Evolutionary conservation across 2,888 invertebrate genomes (phyloP).

Genomic region (Pseudococcus longispinus): DNA sequence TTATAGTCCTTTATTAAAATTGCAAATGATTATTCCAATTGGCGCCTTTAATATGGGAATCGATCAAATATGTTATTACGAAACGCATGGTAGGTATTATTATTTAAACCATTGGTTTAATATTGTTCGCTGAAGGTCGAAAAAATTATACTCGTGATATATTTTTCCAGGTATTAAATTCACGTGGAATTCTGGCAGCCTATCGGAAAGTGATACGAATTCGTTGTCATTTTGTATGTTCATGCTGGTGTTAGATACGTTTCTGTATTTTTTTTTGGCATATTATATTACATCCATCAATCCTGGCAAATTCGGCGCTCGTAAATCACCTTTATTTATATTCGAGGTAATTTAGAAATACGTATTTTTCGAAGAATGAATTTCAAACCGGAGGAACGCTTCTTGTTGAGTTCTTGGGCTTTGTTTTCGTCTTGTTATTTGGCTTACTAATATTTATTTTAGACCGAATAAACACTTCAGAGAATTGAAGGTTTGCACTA

Average conservation of each 20-base stretch:
- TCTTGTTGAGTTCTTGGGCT: neutral
- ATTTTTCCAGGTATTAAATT: conserved; percentile 14
- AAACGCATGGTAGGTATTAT: conserved; percentile 23
- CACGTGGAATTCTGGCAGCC: neutral
- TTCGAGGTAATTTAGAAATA: neutral
- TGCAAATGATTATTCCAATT: neutral
- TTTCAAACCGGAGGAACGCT: neutral
- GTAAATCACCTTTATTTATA: conserved; percentile 35
- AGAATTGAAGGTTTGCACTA: conserved; percentile 22
- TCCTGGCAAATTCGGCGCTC: conserved; percentile 35
- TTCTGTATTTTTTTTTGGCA: conserved; percentile 11
- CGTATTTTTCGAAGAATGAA: neutral
- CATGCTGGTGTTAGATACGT: conserved; percentile 28
- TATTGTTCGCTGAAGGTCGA: neutral
- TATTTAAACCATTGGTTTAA: neutral
- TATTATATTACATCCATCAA: conserved; percentile 22
- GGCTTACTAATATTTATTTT: conserved; percentile 20
- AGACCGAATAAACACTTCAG: neutral
- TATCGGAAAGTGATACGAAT: neutral
- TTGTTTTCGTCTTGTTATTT: neutral
- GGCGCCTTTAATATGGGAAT: conserved; percentile 17
- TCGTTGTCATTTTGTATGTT: conserved; percentile 4
- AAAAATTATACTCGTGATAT: neutral
- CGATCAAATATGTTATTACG: neutral
- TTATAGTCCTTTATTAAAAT: neutral